Percentiles rank a stretch among this genome's conserved stretches.
These are phyloP conservation scores for Nomada fabriciana DNA, from an alignment of 2,888 invertebrate species.

Conservation along the genomic window DNA sequence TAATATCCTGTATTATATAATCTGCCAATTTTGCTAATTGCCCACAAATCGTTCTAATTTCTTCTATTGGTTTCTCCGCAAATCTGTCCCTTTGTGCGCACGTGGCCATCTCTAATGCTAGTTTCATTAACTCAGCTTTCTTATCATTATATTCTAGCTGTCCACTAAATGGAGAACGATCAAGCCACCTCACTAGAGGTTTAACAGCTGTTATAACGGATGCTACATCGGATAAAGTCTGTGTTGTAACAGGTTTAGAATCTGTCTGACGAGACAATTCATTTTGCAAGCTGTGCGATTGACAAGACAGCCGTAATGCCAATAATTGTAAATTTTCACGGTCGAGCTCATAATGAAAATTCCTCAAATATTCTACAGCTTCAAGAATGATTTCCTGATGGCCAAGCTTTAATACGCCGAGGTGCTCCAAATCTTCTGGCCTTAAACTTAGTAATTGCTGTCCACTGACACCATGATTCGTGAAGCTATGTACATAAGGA, in stretches of 20 bases:
- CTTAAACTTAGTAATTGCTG: constrained; percentile 92
- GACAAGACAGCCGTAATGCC: constrained; percentile 93
- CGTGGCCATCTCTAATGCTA: constrained; percentile 94
- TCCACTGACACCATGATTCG: constrained; percentile 93
- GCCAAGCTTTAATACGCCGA: constrained; percentile 94
- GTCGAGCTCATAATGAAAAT: constrained; percentile 96
- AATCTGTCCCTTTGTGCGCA: constrained; percentile 96
- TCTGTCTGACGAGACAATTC: constrained; percentile 87
- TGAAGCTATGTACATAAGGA: constrained; percentile 92
- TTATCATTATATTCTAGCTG: constrained; percentile 89
- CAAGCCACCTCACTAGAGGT: constrained; percentile 95
- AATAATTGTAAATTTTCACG: constrained; percentile 96
- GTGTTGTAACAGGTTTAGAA: constrained; percentile 89
- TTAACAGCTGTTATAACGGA: constrained; percentile 93
- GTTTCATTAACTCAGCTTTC: constrained; percentile 90
- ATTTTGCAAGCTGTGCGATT: constrained; percentile 91
- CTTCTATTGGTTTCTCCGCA: constrained; percentile 93
- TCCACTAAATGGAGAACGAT: constrained; percentile 88
- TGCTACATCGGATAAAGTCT: constrained; percentile 94
- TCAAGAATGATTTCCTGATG: constrained; percentile 97
- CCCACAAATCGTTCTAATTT: constrained; percentile 90
- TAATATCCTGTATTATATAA: constrained; percentile 93
- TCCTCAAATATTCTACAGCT: constrained; percentile 94
- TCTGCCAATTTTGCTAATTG: constrained; percentile 92
- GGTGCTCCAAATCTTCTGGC: constrained; percentile 94